Conservation (phyloP, 2,888 invertebrate species). For the Osmoderma eremita region DNA sequence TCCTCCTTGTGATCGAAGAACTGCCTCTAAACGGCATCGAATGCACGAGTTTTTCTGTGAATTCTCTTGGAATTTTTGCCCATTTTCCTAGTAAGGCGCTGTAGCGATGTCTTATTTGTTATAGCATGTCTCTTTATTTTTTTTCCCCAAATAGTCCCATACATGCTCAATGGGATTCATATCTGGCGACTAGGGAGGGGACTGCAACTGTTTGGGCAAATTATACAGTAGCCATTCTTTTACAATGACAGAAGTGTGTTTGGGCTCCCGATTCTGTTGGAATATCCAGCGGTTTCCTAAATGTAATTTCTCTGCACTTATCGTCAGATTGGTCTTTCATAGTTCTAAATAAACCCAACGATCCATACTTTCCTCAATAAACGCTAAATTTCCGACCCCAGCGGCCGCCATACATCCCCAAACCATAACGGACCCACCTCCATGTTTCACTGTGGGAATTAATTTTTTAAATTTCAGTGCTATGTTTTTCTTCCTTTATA, state of each 20-base stretch:
- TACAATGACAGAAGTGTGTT: constrained; percentile 1
- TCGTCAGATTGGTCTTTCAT: constrained; percentile 7
- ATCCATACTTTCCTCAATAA: constrained; percentile 47
- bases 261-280: neutral
- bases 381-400: constrained; percentile 48
- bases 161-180: too few relatives aligned
- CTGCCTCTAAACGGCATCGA: neutral
- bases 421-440: constrained; percentile 51
- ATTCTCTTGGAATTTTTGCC: neutral
- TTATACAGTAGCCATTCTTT: constrained; percentile 28
- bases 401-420: constrained; percentile 50
- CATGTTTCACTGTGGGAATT: constrained; percentile 51
- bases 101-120: neutral
- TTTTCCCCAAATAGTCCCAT: too few relatives aligned
- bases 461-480: constrained; percentile 46
- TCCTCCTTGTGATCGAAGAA: constrained; percentile 8
- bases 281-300: too few relatives aligned
- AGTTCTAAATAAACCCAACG: constrained; percentile 12
- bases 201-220: neutral
- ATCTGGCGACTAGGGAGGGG: too few relatives aligned
- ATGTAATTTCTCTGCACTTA: too few relatives aligned
- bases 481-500: constrained; percentile 46
- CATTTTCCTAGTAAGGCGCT: neutral
- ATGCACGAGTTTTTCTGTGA: neutral
- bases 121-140: neutral